Base-by-base conservation (phyloP, 2,797 vertebrate genomes). In the Selene dorsalis region DNA sequence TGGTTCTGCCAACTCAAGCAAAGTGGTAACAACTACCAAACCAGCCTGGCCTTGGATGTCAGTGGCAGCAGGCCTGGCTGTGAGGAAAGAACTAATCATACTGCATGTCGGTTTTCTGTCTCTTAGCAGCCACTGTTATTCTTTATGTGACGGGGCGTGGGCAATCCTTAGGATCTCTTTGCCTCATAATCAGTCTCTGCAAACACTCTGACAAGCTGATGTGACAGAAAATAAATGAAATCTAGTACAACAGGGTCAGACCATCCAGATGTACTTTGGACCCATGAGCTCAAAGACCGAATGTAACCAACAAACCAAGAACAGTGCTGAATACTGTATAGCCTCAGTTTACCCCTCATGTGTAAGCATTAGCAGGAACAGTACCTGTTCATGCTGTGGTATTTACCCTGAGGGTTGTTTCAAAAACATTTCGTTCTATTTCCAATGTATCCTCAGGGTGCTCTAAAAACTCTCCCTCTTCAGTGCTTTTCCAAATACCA, bases 1-100 rank as follows among this genome's bases (percentile, higher is more conserved):
- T 66, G 50, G 6, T 6, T 9, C 67, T 55, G 88, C 84, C 86
- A 91, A 90, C 47, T 73, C 67, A 88, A 90, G 83, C 85, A 84
- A 73, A 72, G 75, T 75, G 67, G 22, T 56, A 82, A 69, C 57
- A 61, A 69, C 48, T 67, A 67, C 77, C 48, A 71, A 75, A 70
- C 22, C 81, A 75, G 56, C 35, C 1, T 20, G 59, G 71, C 58
- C 47, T 69, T 60, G 53, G 65, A 45, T 79, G 67, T 69, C 73
- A 59, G 70, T 57, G 76, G 76, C 52, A 66, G 71, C 63, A 20
- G 13, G 73, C 69, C 63, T 39, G 55, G 48, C 57, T 62, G 57
- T 45, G 50, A 70, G 45, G 61, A 79, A 53, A 77, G 60, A 1
- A 60, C 24, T 32, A 66, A 58, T 75, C 38, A 43, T 39, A 30